Base-by-base conservation (phyloP, 2,888 invertebrate genomes). In the Neoascia interrupta region DNA sequence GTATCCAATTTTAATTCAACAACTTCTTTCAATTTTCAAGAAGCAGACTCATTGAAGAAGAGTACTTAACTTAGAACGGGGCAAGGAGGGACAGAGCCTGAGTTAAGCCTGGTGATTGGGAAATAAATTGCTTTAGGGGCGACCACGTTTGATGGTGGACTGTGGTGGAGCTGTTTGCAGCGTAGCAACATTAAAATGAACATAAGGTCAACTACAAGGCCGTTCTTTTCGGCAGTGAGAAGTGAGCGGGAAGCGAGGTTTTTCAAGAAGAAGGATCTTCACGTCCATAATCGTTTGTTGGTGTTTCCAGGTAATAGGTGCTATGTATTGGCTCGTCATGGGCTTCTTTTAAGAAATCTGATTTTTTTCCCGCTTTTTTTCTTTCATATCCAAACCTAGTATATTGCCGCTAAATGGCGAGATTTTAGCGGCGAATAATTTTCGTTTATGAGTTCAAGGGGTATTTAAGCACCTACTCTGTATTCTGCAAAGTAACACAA, bases 161-260 rank as follows among this genome's bases (percentile, higher is more conserved):
- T 21, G 39, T 39, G 58, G 60, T 53, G 43, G 43, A 26, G 19
- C 36, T 56, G 58, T 53, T 70, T 16, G 64, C 37, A n/a, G 51
- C 34, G 60, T 60, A 76, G 64, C 66, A 79, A 72, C 76, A 79
- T 72, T 23, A 66, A 79, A 66, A 79, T 21, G 47, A 79, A 66
- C 76, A 79, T 79, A 79, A 79, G 76, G 76, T 79, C 76, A 79
- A 66, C 72, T 79, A 79, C 76, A 79, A 79, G 76, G 76, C 72
- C 76, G 76, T 79, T 79, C 69, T 72, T 76, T 60, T 54, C 49
- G 51, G 56, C 31, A 51, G 23, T 18, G 47, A 10, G n/a, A n/a
- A n/a, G n/a, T n/a, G n/a, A n/a, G n/a, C n/a, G n/a, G n/a, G n/a
- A n/a, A n/a, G n/a, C n/a, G n/a, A n/a, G n/a, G n/a, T n/a, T n/a